Percentiles rank a stretch among this genome's conserved stretches.
Conservation (phyloP, 2,797 vertebrate genomes). For the Xiphorhynchus erythropygius region DNA sequence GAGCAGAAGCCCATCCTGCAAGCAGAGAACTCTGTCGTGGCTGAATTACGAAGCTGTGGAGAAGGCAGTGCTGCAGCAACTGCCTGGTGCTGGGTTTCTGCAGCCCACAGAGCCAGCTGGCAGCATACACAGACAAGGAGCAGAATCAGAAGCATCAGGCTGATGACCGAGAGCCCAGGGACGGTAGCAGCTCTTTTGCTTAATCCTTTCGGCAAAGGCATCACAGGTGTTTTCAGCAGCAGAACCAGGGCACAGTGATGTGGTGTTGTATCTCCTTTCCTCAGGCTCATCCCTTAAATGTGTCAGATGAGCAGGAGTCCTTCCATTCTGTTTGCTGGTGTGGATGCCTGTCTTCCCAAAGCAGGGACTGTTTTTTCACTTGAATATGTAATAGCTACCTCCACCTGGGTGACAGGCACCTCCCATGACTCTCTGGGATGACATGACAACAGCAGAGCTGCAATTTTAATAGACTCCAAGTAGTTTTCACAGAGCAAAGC, state of each 20-base stretch:
- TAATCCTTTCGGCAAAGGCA: neutral
- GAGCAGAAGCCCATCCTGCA: neutral
- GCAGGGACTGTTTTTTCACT: neutral
- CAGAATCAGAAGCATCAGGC: neutral
- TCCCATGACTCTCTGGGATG: slow-evolving; percentile 75
- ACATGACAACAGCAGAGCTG: slow-evolving; percentile 77
- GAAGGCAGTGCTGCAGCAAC: neutral
- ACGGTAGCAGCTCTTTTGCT: neutral
- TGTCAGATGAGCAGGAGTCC: neutral
- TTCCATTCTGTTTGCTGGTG: neutral
- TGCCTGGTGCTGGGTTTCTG: rapidly evolving
- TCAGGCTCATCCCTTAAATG: neutral
- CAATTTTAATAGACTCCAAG: slow-evolving; percentile 81
- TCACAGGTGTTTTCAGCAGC: neutral
- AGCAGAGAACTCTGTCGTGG: neutral
- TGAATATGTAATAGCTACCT: slow-evolving; percentile 72
- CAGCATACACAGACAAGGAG: rapidly evolving
- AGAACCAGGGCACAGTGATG: neutral
- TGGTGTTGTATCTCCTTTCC: rapidly evolving
- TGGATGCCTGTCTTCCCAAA: neutral
- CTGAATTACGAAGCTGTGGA: neutral
- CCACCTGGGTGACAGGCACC: slow-evolving; percentile 79
- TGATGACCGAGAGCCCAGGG: neutral
- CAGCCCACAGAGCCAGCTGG: neutral
- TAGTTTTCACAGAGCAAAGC: slow-evolving; percentile 73